Evolutionary conservation across 2,888 invertebrate species (phyloP).

Genomic region (Noctua comes): DNA sequence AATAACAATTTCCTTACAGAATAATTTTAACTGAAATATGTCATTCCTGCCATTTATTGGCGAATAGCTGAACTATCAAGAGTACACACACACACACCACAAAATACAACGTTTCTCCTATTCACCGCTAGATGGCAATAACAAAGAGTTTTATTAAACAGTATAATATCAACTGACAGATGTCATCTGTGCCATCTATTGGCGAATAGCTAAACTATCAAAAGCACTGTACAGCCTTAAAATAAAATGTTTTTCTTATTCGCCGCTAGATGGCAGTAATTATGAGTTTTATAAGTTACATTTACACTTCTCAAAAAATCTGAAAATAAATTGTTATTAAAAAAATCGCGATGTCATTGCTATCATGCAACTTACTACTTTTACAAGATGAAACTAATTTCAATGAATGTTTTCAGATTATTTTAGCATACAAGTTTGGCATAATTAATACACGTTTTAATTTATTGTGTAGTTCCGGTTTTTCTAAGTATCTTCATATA

Average conservation of each 20-base stretch:
- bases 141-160: background rate
- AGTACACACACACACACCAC: accelerated
- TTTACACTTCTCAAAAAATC: background rate
- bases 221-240: accelerated
- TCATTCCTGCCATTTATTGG: slow-evolving; percentile 26
- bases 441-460: background rate
- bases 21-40: background rate
- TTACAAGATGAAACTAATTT: background rate
- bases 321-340: background rate
- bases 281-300: background rate
- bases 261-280: slow-evolving; percentile 42
- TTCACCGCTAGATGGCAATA: slow-evolving; percentile 37
- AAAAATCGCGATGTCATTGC: background rate
- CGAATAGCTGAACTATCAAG: slow-evolving; percentile 18
- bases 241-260: background rate
- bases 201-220: slow-evolving; percentile 11
- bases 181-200: slow-evolving; percentile 26
- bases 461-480: background rate
- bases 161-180: background rate
- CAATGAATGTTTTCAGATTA: background rate
- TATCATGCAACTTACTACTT: background rate
- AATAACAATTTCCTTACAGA: too few relatives aligned
- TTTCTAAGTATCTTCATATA: background rate
- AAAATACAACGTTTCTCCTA: background rate
- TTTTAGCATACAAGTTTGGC: background rate